Base-by-base conservation (phyloP, 2,888 invertebrate species). In the Drosophila picticornis region DNA sequence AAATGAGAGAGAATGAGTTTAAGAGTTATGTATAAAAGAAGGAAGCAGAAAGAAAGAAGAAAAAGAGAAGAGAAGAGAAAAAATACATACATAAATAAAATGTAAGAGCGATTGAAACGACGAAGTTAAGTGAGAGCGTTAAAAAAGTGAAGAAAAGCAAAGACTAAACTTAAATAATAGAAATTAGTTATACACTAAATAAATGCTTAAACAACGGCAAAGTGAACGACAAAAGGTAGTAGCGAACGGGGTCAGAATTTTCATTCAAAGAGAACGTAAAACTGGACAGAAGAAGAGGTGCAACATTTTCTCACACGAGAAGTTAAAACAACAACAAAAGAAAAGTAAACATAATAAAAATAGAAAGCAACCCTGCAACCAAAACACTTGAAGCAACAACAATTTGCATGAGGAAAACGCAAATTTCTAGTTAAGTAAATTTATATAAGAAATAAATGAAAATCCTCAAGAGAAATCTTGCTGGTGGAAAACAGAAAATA, bases 101-200 rank as follows among this genome's bases (percentile, higher is more conserved):
- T 56, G 55, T 34, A 61, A 58, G 48, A 64, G 56, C 52, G 50
- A 61, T 48, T 64, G 59, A 59, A 62, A 34, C 36, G 68, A 46
- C 46, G 43, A 70, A 66, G 77, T 62, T 57, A 38, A 55, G 48
- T 75, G 56, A 55, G 60, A 65, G 75, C 76, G 75, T 79, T 75
- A 68, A 82, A 71, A 13, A 84, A 88, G 79, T 80, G 69, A 85
- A 83, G 82, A 81, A 84, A 88, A 85, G 84, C 87, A 84, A 86
- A 90, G 84, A 88, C 84, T 80, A 81, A 87, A 82, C 76, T 81
- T 81, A 86, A 86, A 89, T 88, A 88, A 85, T 85, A 86, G 75
- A 79, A 73, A 72, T 75, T 85, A 90, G 82, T 80, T 80, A 81
- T 81, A 86, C 74, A 89, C 77, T 81, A 80, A 80, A 81, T 69